phyloP scores from a whole-genome alignment of 2,797 vertebrate species.

The Lindbergichthys nudifrons region DNA sequence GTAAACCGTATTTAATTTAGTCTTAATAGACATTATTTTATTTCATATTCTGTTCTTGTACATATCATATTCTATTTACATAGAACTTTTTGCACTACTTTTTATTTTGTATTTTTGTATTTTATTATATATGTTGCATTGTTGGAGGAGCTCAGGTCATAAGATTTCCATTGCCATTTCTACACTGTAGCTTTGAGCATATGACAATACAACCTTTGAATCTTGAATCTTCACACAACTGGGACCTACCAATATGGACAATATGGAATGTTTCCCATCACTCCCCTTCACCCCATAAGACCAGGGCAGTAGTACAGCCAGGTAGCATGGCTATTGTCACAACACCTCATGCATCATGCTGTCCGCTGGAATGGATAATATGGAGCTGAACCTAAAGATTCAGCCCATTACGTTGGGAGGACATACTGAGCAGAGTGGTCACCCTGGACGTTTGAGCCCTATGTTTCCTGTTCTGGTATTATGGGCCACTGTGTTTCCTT shows the following conservation, averaged over 20 bases:
- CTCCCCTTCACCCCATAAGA: background rate
- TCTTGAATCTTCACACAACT: background rate
- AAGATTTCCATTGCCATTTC: too few species aligned
- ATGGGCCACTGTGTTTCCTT: slow-evolving; percentile 31
- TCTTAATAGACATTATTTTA: too few species aligned
- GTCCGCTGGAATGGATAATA: slow-evolving; percentile 1
- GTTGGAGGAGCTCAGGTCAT: too few species aligned
- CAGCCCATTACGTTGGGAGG: background rate
- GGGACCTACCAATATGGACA: background rate
- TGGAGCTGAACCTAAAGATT: background rate
- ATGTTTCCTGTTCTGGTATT: slow-evolving; percentile 29
- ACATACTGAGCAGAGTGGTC: background rate
- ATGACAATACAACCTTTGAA: too few species aligned
- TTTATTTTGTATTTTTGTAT: too few species aligned
- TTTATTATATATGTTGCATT: too few species aligned
- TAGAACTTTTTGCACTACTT: too few species aligned
- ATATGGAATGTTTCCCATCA: background rate
- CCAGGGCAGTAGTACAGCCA: background rate
- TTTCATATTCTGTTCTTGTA: too few species aligned
- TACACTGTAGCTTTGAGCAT: too few species aligned
- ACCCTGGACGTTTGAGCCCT: background rate
- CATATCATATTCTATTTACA: too few species aligned
- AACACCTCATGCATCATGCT: slow-evolving; percentile 8
- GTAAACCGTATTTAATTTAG: too few species aligned
- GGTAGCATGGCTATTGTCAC: background rate